Evolutionary conservation across 2,113 vertebrate genomes (phyloP), one percentile per base, ranked within the genome.

Genomic region (Melanocharis versteri): DNA sequence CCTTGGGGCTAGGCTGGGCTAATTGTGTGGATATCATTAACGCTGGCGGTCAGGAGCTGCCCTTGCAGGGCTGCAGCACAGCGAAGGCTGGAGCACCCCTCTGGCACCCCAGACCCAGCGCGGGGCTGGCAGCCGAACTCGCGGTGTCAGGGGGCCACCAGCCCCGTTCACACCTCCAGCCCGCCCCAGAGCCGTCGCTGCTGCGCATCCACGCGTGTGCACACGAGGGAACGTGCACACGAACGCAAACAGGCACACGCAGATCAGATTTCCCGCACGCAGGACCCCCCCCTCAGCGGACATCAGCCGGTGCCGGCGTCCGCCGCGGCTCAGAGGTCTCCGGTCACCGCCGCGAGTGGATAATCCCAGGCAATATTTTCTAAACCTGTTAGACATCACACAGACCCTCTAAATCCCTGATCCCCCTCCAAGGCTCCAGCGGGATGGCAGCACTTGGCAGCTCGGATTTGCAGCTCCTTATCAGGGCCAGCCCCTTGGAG

Each of bases 11-110:
- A 39, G 83, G 71, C 89, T 72, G 58, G 5, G 81, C 91, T 97
- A 95, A 97, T 92, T 94, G 96, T 83, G 89, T 78, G 83, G 96
- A 89, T 96, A 50, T 90, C 92, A 57, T 83, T 84, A 91, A 82
- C 5, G 80, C 91, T 7, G 64, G 61, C 26, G 19, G 83, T 13
- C 72, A 17, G 83, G 60, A 87, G 77, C 77, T 8, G 72, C 87
- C 11, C 11, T 11, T 18, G 6, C 10, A 33, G 68, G 50, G 56
- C 9, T 37, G 75, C 28, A 1, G 66, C 9, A 1, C 16, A 2
- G 5, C 0, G 3, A 30, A 37, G 39, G 47, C 44, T 24, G 86
- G 39, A 56, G 35, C 35, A 16, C 21, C 37, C 30, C 28, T 39
- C 21, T 3, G 57, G 45, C 40, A 53, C 40, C 40, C 28, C 9